Base-by-base conservation (phyloP, 2,113 vertebrate species). In the Recurvirostra avosetta region DNA sequence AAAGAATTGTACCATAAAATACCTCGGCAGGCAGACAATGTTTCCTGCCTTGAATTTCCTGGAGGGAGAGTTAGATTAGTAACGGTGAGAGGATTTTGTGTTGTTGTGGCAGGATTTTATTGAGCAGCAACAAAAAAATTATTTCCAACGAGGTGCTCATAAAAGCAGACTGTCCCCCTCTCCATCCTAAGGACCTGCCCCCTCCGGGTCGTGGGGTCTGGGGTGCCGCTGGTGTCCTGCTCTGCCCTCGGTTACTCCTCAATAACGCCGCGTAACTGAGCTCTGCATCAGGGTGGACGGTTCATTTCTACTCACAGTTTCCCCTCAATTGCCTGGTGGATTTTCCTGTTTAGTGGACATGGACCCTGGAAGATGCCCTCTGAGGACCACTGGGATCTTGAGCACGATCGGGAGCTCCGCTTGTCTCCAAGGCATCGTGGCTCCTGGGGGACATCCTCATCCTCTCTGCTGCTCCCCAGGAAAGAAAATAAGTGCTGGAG, bases 61-160 rank as follows among this genome's bases (percentile, higher is more conserved):
- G 90, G 85, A 88, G 96, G 96, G 92, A 95, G 85, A 94, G 93
- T 96, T 93, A 96, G 71, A 96, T 96, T 96, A 96, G 87, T 88
- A 86, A 96, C 67, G 88, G 94, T 91, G 96, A 95, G 85, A 94
- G 74, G 84, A 94, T 94, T 96, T 84, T 96, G 80, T 90, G 80
- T 36, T 91, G 93, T 87, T 90, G 93, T 87, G 84, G 81, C 74
- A 96, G 22, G 84, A 76, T 93, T 97, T 96, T 95, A 91, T 73
- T 93, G 68, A 95, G 94, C 77, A 75, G 81, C 84, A 92, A 81
- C 70, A 86, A 91, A 89, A 91, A 36, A 87, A 74, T 12, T 30
- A 72, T 95, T 96, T 95, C 71, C 74, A 91, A 40, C 0, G 1
- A 88, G 58, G 16, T 61, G 53, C 58, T 77, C 72, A 74, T 88